Conservation (phyloP, 1,140 invertebrate genomes). For the Coptotermes formosanus region DNA sequence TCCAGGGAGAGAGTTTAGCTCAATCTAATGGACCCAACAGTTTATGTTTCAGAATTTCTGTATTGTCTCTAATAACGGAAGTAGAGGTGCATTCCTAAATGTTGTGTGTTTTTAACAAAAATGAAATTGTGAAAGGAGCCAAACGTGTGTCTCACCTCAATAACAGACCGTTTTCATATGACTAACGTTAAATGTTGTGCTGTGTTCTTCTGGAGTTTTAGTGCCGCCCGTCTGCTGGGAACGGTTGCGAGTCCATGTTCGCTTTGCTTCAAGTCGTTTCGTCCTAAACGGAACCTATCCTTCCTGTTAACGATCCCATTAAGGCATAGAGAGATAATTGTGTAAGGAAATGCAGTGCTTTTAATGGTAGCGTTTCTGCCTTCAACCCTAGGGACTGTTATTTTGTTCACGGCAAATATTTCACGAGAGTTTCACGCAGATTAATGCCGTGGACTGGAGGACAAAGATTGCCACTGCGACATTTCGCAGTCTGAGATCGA, state of each 20-base stretch:
- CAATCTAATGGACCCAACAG: too few relatives aligned
- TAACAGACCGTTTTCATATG: too few relatives aligned
- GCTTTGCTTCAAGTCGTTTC: not conserved
- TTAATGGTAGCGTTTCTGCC: not conserved
- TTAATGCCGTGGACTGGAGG: not conserved
- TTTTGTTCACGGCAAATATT: constrained; percentile 15
- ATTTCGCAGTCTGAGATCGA: not conserved
- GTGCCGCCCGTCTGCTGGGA: not conserved
- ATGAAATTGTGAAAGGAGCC: too few relatives aligned
- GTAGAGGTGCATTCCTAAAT: too few relatives aligned
- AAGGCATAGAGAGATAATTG: not conserved
- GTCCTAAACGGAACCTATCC: not conserved
- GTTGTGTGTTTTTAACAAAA: too few relatives aligned
- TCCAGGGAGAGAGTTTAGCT: too few relatives aligned
- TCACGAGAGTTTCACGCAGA: not conserved
- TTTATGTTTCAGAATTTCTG: too few relatives aligned
- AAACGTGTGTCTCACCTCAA: too few relatives aligned
- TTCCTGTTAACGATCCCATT: not conserved
- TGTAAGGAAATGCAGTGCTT: not conserved
- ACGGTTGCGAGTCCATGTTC: not conserved
- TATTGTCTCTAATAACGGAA: too few relatives aligned
- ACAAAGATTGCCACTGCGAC: not conserved
- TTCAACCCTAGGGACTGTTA: not conserved
- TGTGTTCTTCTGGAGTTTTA: not conserved
- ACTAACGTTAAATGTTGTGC: too few relatives aligned